Percentiles rank a stretch among this genome's conserved stretches.
Conservation (phyloP, 2,113 vertebrate genomes). For the Dendrocopos noguchii region DNA sequence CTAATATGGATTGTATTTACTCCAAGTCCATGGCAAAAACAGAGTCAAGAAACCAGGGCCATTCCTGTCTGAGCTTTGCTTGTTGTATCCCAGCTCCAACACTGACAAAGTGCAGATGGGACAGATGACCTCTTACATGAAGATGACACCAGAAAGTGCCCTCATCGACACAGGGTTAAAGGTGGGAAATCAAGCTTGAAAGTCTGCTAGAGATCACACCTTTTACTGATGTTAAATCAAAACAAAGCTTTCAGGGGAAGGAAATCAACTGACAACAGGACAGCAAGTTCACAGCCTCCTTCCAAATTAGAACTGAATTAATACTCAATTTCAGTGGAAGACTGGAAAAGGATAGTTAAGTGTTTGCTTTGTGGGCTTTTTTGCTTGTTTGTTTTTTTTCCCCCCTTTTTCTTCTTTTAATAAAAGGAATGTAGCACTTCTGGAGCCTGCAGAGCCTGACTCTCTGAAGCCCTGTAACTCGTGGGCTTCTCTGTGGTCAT, state of each 20-base stretch:
- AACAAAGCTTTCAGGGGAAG: neutral
- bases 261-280: neutral
- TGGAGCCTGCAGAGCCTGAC: neutral
- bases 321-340: neutral
- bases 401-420: neutral
- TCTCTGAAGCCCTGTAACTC: neutral
- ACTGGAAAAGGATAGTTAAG: neutral
- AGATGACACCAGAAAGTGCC: neutral
- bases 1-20: neutral
- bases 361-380: too few relatives aligned
- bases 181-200: neutral
- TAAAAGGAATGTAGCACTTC: neutral
- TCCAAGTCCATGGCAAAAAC: neutral
- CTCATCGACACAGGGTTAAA: neutral
- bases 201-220: neutral
- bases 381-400: too few relatives aligned
- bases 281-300: neutral
- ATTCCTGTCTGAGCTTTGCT: neutral
- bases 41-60: neutral
- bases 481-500: neutral
- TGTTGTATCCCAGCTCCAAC: neutral
- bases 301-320: neutral
- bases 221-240: neutral
- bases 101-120: fast-evolving
- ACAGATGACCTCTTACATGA: neutral